A percentile compares a stretch with the other conserved stretches of the same genome.
These are phyloP conservation scores for Zaprionus capensis DNA, from an alignment of 1,140 invertebrate genomes.

Conservation along the genomic window DNA sequence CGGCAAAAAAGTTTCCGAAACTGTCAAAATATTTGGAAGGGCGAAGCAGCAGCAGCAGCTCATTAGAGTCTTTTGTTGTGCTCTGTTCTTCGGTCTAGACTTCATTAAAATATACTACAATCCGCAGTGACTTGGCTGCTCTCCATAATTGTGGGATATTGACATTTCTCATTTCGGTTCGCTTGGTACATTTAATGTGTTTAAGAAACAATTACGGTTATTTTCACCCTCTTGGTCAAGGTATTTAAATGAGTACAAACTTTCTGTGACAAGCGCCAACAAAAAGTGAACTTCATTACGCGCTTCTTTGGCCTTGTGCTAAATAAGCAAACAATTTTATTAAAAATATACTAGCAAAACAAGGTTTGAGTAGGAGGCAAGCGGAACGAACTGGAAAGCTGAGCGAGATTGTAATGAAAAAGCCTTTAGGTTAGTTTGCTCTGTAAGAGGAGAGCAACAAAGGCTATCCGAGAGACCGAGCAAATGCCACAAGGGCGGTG, in stretches of 20 bases:
- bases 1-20: conserved; percentile 60
- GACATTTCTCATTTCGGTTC: conserved; percentile 59
- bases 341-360: conserved; percentile 36
- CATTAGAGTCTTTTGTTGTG: conserved; percentile 52
- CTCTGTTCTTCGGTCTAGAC: conserved; percentile 65
- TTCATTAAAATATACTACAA: conserved; percentile 63
- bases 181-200: conserved; percentile 20
- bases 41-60: conserved; percentile 40
- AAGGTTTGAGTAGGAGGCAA: conserved; percentile 15
- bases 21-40: conserved; percentile 64
- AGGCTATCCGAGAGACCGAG: conserved; percentile 44
- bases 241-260: conserved; percentile 3
- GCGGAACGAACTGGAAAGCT: conserved; percentile 17
- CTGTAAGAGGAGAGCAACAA: conserved; percentile 61
- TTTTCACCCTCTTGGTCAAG: not conserved
- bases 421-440: conserved; percentile 76
- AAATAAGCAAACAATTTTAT: conserved; percentile 74
- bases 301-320: conserved; percentile 57
- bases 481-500: conserved; percentile 15
- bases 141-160: conserved; percentile 65
- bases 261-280: not conserved
- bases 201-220: conserved; percentile 68
- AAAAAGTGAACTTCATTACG: conserved; percentile 37
- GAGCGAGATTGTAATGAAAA: conserved; percentile 74
- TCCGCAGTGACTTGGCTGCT: not conserved